Evolutionary conservation across 2,888 invertebrate species (phyloP), one percentile per base, ranked within the genome.

Genomic region (Pecten maximus): DNA sequence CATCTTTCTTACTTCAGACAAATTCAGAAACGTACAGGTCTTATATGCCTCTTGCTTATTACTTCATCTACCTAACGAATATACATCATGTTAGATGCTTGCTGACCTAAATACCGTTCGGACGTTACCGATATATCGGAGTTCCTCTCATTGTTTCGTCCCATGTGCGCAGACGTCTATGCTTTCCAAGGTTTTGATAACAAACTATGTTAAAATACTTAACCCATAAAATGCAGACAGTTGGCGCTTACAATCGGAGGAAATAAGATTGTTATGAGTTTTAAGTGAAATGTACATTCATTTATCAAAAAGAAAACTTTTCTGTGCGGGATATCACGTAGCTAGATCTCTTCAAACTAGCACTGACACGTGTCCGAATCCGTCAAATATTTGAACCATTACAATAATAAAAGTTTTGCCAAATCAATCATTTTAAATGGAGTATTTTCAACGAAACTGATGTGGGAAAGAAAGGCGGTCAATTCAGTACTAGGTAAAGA

Each of bases 161-260:
- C 74, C 74, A 74, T n/a, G 74, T 74, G 74, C 74, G 19, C 35
- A 0, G 10, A 8, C 74, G 23, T 74, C 28, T 54, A 74, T 28
- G 74, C 35, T 35, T 35, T 35, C 28, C 35, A 28, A 35, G 74
- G 28, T 23, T 74, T 74, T 74, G 74, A 74, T 74, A 74, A 74
- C 74, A 35, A 1, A 35, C 35, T 74, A 74, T 74, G 74, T 74
- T 74, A 74, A 74, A 74, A 1, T 35, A 74, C 35, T 74, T 74
- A 74, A 74, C 74, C 74, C 74, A 74, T 74, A 74, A 74, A 74
- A 28, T 74, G 74, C 74, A 74, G 74, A 74, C 74, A 74, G 74
- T 74, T 74, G 74, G 23, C 35, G 74, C 74, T 74, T 74, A 74
- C 74, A 74, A 74, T 74, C 15, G 74, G 8, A 60, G 23, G 74